Conservation (phyloP, 2,797 vertebrate genomes). For the Parauchenoglanis ngamensis region DNA sequence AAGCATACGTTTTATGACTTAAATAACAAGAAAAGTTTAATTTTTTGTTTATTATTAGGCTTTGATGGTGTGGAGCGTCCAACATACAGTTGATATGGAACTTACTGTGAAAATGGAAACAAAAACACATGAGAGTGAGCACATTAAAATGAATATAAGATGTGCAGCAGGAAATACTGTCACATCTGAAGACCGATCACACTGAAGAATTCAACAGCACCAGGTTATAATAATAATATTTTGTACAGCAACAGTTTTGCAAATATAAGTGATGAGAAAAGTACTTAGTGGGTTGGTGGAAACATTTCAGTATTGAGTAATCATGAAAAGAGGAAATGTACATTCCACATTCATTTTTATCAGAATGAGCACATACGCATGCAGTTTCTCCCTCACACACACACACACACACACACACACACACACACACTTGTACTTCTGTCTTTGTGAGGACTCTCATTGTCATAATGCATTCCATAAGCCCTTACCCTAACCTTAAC, state of each 20-base stretch:
- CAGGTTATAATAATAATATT: neutral
- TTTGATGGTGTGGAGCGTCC: neutral
- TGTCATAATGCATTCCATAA: no score
- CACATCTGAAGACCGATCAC: neutral
- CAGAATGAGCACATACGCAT: slow-evolving; percentile 26
- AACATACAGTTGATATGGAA: no score
- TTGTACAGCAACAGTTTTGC: neutral
- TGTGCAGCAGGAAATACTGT: neutral
- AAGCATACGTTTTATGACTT: neutral
- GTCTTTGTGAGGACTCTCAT: no score
- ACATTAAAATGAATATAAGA: neutral
- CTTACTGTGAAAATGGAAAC: neutral
- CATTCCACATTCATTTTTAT: neutral
- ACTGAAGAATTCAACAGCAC: neutral
- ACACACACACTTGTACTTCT: no score
- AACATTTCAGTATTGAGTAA: neutral
- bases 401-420: neutral
- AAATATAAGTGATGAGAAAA: neutral
- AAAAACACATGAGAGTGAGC: no score
- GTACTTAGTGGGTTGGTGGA: neutral
- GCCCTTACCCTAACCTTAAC: no score
- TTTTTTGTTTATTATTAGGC: neutral
- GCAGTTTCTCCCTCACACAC: neutral
- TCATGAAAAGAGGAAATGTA: slow-evolving; percentile 3
- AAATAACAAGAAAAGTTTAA: neutral